phyloP scores from a whole-genome alignment of 2,888 invertebrate genomes.

The Gari tellinella region DNA sequence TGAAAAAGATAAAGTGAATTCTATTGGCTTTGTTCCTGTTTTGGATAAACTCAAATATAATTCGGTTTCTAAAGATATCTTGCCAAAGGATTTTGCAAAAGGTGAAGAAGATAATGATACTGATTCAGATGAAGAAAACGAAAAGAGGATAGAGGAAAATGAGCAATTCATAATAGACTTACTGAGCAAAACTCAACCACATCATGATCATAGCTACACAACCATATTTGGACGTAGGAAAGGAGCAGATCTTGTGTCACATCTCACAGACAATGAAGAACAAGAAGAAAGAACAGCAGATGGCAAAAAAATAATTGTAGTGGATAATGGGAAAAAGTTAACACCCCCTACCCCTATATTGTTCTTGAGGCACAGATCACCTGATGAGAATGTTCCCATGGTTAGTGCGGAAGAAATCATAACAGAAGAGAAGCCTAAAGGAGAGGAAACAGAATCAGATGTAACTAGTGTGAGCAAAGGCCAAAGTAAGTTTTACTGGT shows the following conservation, averaged over 20 bases:
- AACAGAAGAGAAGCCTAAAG: slow-evolving; percentile 7
- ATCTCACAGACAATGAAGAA: neutral
- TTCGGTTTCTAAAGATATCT: slow-evolving; percentile 10
- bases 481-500: slow-evolving; percentile 33
- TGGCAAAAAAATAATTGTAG: too few relatives aligned
- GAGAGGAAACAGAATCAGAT: slow-evolving; percentile 25
- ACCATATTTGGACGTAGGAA: slow-evolving; percentile 73
- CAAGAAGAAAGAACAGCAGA: neutral
- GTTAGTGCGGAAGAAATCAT: slow-evolving; percentile 68
- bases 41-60: slow-evolving; percentile 26
- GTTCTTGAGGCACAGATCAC: slow-evolving; percentile 56
- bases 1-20: slow-evolving; percentile 3
- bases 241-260: slow-evolving; percentile 7
- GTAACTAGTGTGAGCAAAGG: slow-evolving; percentile 32
- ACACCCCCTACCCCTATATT: slow-evolving; percentile 52
- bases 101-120: slow-evolving; percentile 7
- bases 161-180: slow-evolving; percentile 76
- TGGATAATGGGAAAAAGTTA: too few relatives aligned
- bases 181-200: slow-evolving; percentile 72
- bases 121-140: slow-evolving; percentile 65
- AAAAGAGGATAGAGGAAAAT: slow-evolving; percentile 71
- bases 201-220: slow-evolving; percentile 80
- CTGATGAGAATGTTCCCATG: slow-evolving; percentile 65
- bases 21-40: slow-evolving; percentile 36
- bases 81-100: neutral